A percentile compares a stretch with the other conserved stretches of the same genome.
phyloP scores from a whole-genome alignment of 2,888 invertebrate genomes.

The Cyrtodaria siliqua region DNA sequence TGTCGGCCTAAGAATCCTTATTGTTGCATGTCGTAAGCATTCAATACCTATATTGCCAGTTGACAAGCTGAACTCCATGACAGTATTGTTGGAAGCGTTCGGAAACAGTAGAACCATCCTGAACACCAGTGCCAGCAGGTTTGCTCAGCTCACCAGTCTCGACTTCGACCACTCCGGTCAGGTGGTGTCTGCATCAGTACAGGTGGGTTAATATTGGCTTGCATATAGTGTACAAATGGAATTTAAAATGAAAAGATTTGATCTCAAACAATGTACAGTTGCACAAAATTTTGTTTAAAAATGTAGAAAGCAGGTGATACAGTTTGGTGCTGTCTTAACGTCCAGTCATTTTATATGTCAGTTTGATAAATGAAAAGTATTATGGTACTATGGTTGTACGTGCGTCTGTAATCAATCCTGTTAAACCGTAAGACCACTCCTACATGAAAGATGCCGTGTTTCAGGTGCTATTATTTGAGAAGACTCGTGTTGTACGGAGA shows the following conservation, averaged over 20 bases:
- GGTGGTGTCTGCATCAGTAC: conserved; percentile 95
- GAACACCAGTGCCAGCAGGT: conserved; percentile 95
- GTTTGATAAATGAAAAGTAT: too few species aligned
- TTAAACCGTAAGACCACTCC: not conserved
- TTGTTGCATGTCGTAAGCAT: too few species aligned
- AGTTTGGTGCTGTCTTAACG: too few species aligned
- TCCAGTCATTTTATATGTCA: too few species aligned
- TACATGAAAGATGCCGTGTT: conserved; percentile 42
- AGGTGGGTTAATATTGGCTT: conserved; percentile 87
- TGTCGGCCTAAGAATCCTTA: too few species aligned
- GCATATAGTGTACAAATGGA: not conserved
- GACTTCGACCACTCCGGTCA: conserved; percentile 98
- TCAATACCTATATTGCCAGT: too few species aligned
- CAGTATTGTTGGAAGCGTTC: conserved; percentile 95
- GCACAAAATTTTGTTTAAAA: too few species aligned
- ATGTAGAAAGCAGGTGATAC: too few species aligned
- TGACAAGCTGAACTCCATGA: conserved; percentile 94
- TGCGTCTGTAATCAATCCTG: not conserved
- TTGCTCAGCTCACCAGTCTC: conserved; percentile 95
- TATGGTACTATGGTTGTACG: too few species aligned
- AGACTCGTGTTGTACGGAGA: conserved; percentile 90
- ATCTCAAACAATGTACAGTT: too few species aligned
- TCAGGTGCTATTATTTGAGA: conserved; percentile 92
- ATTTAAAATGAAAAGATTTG: too few species aligned
- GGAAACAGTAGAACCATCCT: conserved; percentile 95